Evolutionary conservation across 2,888 invertebrate species (phyloP).

Genomic region (Thereva nobilitata): DNA sequence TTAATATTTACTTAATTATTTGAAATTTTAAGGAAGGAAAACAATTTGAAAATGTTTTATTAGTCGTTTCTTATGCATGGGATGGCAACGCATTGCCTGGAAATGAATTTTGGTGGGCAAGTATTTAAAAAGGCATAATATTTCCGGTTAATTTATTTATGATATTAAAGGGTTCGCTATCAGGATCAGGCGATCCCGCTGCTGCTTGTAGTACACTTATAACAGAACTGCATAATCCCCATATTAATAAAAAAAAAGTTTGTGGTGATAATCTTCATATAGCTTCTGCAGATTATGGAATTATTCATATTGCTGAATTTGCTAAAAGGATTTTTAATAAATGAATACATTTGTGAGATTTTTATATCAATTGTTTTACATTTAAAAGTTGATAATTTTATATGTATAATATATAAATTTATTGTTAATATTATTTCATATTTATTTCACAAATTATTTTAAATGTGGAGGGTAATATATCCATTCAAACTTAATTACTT

Average conservation of each 20-base stretch:
- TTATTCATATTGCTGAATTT: conserved; percentile 53
- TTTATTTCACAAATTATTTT: too few relatives aligned
- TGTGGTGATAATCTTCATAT: conserved; percentile 61
- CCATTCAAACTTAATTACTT: too few relatives aligned
- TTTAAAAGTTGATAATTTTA: too few relatives aligned
- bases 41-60: conserved; percentile 59
- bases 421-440: too few relatives aligned
- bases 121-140: conserved; percentile 3
- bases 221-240: conserved; percentile 63
- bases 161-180: conserved; percentile 41
- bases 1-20: not conserved
- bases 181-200: conserved; percentile 62
- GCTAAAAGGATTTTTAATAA: conserved; percentile 24
- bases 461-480: too few relatives aligned
- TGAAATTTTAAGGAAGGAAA: conserved; percentile 44
- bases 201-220: conserved; percentile 65
- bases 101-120: conserved; percentile 71
- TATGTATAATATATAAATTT: too few relatives aligned
- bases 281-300: conserved; percentile 54
- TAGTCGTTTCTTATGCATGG: conserved; percentile 73
- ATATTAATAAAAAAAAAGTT: conserved; percentile 60
- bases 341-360: too few relatives aligned
- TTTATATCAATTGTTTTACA: too few relatives aligned
- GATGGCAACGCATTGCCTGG: conserved; percentile 75
- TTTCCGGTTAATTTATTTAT: too few relatives aligned